Evolutionary conservation across 2,113 vertebrate species (phyloP), one percentile per base, ranked within the genome.

Genomic region (Calonectris borealis): DNA sequence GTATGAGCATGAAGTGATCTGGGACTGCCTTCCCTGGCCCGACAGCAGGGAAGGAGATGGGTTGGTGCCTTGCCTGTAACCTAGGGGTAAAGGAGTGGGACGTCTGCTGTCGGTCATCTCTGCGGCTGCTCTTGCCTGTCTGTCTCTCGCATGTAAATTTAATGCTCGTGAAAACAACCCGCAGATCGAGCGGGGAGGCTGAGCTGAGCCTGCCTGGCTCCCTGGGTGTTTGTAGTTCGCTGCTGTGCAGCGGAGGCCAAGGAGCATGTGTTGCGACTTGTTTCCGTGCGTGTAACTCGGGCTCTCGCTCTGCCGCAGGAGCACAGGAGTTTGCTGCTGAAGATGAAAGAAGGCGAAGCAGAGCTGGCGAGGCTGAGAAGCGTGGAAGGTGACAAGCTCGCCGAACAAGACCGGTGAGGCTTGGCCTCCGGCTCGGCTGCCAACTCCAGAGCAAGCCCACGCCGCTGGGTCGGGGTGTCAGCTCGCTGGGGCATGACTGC

Each of bases 361-460:
- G 98, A 99, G 94, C 97, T 99, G 62, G 85, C 96, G 24, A 96
- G 98, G 54, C 97, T 99, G 69, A 96, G 93, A 10, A 96, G 90
- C 76, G 86, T 98, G 85, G 97, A 97, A 48, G 95, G 98, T n/a
- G 98, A 98, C 78, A 98, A 98, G 73, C 97, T 92, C 10, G 93
- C 75, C 71, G 96, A 93, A 92, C 97, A 96, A n/a, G 97, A 98
- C 64, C 99, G 99, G 99, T 99, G 96, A 98, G 98, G 32, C 26
- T 24, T 16, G 73, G 83, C 86, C 78, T n/a, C 22, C n/a, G 55
- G 65, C 42, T 27, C 12, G 66, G 83, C 86, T 86, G 83, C 64
- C 42, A 13, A 26, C 61, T 27, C 38, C 19, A 12, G 42, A 84
- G 66, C 73, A 34, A 68, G 78, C 48, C 58, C 62, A 76, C 62